phyloP scores from a whole-genome alignment of 1,140 invertebrate species.

The Drosophila prosaltans region DNA sequence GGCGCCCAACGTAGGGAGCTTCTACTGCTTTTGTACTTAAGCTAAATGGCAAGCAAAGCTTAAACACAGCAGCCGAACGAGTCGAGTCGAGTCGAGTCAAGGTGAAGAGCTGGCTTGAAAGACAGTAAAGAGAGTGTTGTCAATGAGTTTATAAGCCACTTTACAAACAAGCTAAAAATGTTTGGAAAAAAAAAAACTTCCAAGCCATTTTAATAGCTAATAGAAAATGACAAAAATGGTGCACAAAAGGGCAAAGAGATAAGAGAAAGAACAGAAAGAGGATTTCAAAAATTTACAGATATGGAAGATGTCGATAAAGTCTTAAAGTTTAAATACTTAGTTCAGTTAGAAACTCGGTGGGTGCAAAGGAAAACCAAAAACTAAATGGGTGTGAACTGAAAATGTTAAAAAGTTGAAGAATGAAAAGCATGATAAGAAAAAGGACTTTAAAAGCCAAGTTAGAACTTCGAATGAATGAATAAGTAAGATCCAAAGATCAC shows the following conservation, averaged over 20 bases:
- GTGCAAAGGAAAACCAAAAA: neutral
- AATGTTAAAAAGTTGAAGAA: neutral
- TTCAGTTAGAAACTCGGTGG: too few species aligned
- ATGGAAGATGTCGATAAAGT: neutral
- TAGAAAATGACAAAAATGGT: slow-evolving; percentile 19
- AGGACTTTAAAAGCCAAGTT: too few species aligned
- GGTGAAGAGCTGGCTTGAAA: neutral
- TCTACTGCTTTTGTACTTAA: slow-evolving; percentile 39
- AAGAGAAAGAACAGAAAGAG: neutral
- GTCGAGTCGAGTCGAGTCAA: neutral
- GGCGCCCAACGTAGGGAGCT: slow-evolving; percentile 32
- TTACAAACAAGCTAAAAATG: slow-evolving; percentile 64
- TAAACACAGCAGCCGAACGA: slow-evolving; percentile 40
- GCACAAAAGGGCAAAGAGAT: neutral
- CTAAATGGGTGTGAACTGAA: neutral
- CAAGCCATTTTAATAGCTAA: slow-evolving; percentile 38
- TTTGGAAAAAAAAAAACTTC: slow-evolving; percentile 30
- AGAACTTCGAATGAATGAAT: too few species aligned
- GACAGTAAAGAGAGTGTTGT: slow-evolving; percentile 6
- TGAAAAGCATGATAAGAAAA: neutral
- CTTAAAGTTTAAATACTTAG: neutral
- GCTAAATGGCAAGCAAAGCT: slow-evolving; percentile 66
- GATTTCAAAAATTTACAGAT: slow-evolving; percentile 1
- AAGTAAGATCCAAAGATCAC: too few species aligned
- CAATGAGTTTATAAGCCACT: slow-evolving; percentile 66